Conservation (phyloP, 2,113 vertebrate species). For the Acanthisitta chloris region DNA sequence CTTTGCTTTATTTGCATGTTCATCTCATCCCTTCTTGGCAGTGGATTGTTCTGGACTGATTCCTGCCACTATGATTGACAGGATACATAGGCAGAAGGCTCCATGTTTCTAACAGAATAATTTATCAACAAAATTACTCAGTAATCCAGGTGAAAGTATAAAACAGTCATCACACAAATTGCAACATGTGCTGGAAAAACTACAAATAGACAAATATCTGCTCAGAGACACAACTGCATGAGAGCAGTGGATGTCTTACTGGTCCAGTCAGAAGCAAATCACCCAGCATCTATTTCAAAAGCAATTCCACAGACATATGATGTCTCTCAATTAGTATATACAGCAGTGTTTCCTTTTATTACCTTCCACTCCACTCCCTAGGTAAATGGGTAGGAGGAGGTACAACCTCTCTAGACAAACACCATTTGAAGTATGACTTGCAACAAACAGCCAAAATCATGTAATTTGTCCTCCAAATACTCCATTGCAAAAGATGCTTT, state of each 20-base stretch:
- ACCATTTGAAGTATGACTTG: not conserved
- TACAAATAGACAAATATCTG: rapidly evolving
- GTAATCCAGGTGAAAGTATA: not conserved
- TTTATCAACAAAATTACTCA: not conserved
- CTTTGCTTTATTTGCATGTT: not conserved
- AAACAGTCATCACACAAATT: not conserved
- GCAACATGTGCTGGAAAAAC: not conserved
- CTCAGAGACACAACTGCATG: not conserved
- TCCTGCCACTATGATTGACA: not conserved
- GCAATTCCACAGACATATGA: not conserved
- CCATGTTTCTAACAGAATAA: not conserved
- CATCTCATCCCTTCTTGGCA: not conserved
- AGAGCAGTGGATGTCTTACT: not conserved
- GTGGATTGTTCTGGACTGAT: not conserved
- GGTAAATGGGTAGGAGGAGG: not conserved
- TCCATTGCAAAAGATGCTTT: conserved; percentile 10
- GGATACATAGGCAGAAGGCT: not conserved
- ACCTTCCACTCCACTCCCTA: not conserved
- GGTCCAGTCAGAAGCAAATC: not conserved
- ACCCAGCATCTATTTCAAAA: not conserved
- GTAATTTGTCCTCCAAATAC: not conserved
- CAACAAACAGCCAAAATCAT: not conserved
- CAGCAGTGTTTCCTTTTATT: not conserved
- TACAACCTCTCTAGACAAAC: not conserved
- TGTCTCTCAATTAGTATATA: not conserved